Evolutionary conservation across 2,113 vertebrate genomes (phyloP).

Genomic region (Hemichromis elongatus): DNA sequence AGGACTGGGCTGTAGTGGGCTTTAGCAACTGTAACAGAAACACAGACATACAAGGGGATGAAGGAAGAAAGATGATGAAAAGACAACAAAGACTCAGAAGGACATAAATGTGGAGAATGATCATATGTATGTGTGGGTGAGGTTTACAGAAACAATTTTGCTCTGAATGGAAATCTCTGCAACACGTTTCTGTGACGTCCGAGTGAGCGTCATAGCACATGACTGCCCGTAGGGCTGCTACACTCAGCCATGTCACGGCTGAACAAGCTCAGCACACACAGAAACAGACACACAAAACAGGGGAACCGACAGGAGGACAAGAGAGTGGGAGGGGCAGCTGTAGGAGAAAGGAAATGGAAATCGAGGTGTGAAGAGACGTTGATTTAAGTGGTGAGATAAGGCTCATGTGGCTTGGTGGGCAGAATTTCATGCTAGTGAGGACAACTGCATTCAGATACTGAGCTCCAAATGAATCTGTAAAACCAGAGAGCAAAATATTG

Average conservation of each 20-base stretch:
- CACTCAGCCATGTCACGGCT: constrained; percentile 42
- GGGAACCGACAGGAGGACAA: neutral
- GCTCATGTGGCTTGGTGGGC: neutral
- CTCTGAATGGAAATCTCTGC: constrained; percentile 13
- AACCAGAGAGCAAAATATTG: neutral
- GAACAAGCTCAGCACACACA: neutral
- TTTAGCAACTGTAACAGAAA: neutral
- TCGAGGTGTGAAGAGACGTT: constrained; percentile 7
- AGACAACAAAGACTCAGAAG: neutral
- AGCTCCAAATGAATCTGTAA: neutral
- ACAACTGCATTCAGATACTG: neutral
- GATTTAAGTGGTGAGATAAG: neutral
- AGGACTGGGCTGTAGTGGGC: neutral
- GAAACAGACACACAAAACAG: neutral
- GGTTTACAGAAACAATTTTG: neutral
- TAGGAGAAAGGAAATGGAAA: neutral
- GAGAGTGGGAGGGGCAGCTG: neutral
- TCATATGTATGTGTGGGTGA: neutral
- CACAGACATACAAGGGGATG: neutral
- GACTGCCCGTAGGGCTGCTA: constrained; percentile 20
- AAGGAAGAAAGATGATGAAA: neutral
- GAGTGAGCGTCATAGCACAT: constrained; percentile 28
- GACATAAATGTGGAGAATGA: neutral
- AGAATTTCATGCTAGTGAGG: neutral
- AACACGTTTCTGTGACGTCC: constrained; percentile 39